Conservation (phyloP, 2,888 invertebrate species). For the Mamestra brassicae region DNA sequence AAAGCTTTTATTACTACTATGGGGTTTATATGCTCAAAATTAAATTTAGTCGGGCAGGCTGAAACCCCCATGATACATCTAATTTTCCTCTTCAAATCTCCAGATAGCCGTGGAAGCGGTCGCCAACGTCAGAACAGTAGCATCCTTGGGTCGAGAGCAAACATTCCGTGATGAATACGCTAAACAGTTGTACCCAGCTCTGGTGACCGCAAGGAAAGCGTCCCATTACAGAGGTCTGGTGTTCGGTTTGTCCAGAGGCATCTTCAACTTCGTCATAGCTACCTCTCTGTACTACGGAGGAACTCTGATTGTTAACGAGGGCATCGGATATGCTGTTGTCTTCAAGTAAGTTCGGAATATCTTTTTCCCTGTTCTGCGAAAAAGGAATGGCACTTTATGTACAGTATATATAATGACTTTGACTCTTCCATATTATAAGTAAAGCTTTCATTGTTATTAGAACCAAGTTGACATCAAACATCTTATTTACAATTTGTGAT, state of each 20-base stretch:
- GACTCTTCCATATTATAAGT: too few species aligned
- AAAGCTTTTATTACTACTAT: background rate
- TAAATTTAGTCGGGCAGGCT: too few species aligned
- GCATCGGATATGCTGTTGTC: constrained; percentile 90
- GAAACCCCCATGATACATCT: background rate
- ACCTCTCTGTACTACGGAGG: constrained; percentile 94
- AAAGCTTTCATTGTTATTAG: too few species aligned
- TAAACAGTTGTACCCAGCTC: constrained; percentile 91
- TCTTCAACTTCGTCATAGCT: constrained; percentile 94
- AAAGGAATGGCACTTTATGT: too few species aligned
- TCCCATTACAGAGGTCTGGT: constrained; percentile 93
- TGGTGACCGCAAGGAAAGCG: constrained; percentile 90
- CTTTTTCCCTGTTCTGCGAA: background rate
- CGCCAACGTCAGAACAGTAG: constrained; percentile 94
- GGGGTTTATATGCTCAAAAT: too few species aligned
- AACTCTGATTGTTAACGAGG: constrained; percentile 91
- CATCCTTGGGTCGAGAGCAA: constrained; percentile 93
- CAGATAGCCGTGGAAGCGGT: constrained; percentile 95
- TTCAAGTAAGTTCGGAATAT: constrained; percentile 92
- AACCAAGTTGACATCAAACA: background rate
- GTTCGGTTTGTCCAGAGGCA: constrained; percentile 93
- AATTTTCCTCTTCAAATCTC: constrained; percentile 12
- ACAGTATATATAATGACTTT: too few species aligned
- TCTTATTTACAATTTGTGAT: background rate
- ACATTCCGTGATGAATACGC: constrained; percentile 92